Base-by-base conservation (phyloP, 2,888 invertebrate species). In the Lasioglossum pauxillum region DNA sequence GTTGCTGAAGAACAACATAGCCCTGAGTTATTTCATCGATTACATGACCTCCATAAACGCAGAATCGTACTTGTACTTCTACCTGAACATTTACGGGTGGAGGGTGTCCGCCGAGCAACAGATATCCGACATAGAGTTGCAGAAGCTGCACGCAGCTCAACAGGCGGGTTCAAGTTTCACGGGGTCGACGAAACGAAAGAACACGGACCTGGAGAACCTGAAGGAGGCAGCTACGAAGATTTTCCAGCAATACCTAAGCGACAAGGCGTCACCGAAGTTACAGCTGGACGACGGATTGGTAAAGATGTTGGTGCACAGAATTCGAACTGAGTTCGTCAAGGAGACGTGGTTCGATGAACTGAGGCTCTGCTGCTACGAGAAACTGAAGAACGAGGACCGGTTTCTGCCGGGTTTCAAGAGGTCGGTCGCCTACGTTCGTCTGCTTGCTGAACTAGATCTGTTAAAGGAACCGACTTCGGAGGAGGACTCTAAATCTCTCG, bases 311-410 rank as follows among this genome's bases (percentile, higher is more conserved):
- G 94, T 97, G 57, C 95, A 96, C 46, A 96, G 96, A 92, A 96
- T 98, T 83, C 96, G 96, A 90, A 96, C 96, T 78, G 97, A 97
- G 93, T 91, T 94, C 44, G 96, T 97, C 8, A 96, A 96, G 44
- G 97, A 98, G 83, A 96, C 96, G 4, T 98, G 98, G 96, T 99
- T 99, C 95, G 98, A 99, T 94, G 97, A 98, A 86, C 96, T 98
- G 31, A 98, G 98, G 95, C 96, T 96, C 86, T 96, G 96, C 79
- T 96, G 98, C 46, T 97, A 97, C 87, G 97, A 97, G 91, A 97
- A 95, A 93, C 85, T 95, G 41, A 95, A 96, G 92, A 96, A 94
- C 73, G 97, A 97, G 80, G 96, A 96, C 44, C 96, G 96, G 81
- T 97, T 96, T 93, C 95, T 97, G 78, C 96, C 97, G 1, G 96